Conservation (phyloP, 2,113 vertebrate species). For the Notechis scutatus region DNA sequence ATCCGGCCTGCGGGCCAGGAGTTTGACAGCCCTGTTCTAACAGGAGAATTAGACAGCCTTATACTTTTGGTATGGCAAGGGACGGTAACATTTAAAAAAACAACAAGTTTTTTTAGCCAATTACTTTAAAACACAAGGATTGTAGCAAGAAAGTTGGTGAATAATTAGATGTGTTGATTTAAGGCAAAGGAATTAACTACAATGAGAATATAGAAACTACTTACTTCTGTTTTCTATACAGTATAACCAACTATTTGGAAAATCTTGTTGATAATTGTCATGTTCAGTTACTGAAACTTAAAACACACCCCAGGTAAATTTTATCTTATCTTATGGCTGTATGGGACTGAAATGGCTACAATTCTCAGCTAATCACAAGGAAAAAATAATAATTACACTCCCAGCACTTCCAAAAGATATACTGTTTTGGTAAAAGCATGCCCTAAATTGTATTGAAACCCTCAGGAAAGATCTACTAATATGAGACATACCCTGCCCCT, state of each 20-base stretch:
- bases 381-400: not conserved
- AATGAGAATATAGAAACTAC: not conserved
- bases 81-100: not conserved
- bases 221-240: not conserved
- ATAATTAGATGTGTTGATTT: not conserved
- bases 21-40: not conserved
- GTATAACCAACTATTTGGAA: not conserved
- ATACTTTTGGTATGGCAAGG: not conserved
- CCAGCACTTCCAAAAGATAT: not conserved
- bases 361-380: not conserved
- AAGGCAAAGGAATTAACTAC: not conserved
- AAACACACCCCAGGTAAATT: not conserved
- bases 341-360: not conserved
- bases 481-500: too few species aligned
- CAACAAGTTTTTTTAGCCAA: not conserved
- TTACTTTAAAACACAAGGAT: not conserved
- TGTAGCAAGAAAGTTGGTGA: not conserved
- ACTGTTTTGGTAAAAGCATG: not conserved
- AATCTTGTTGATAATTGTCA: not conserved
- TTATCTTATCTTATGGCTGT: not conserved
- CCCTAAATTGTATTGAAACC: not conserved
- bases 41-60: not conserved
- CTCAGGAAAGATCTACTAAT: not conserved
- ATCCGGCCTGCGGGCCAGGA: too few species aligned
- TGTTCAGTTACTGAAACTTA: not conserved